Evolutionary conservation across 2,113 vertebrate species (phyloP), one percentile per base, ranked within the genome.

Genomic region (Columbina picui): DNA sequence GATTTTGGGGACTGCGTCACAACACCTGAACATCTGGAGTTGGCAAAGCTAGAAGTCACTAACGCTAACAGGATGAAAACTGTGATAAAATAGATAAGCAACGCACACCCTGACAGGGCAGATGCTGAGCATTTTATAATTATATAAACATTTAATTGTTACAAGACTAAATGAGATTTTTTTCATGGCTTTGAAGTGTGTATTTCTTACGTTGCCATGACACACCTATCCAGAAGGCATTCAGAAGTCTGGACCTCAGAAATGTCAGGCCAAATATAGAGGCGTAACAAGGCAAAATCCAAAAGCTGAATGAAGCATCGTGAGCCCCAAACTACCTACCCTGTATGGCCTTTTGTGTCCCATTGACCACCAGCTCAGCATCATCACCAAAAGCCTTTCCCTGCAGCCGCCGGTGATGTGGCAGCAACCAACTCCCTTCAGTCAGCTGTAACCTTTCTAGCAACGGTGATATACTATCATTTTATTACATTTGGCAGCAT

Each of bases 61-160:
- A 84, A 90, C 18, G 52, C 6, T 73, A 94, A 81, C 12, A 71
- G 30, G 52, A 86, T 90, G 71, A 95, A 89, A 94, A 92, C 84
- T 45, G 30, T 36, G 55, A 68, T 90, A 75, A 83, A 85, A 91
- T 7, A 84, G 60, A 75, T 55, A 90, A 90, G 76, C 30, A 95
- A 74, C 0, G 0, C 10, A 79, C 20, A 90, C 27, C 29, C 52
- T 1, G 2, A 70, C 32, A 78, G 45, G 76, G 22, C 60, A 96
- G 60, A 84, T 71, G 71, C 30, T 49, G 25, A 87, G 23, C 50
- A 22, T 64, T 95, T 93, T 87, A 15, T 38, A 93, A 88, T 68
- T 78, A 34, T 7, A 89, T 56, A 73, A 85, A 89, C 36, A 65
- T 90, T 76, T 65, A 3, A 32, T 43, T 69, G 18, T 61, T 92